Evolutionary conservation across 1,140 invertebrate species (phyloP).

Genomic region (Ganaspis sp.): DNA sequence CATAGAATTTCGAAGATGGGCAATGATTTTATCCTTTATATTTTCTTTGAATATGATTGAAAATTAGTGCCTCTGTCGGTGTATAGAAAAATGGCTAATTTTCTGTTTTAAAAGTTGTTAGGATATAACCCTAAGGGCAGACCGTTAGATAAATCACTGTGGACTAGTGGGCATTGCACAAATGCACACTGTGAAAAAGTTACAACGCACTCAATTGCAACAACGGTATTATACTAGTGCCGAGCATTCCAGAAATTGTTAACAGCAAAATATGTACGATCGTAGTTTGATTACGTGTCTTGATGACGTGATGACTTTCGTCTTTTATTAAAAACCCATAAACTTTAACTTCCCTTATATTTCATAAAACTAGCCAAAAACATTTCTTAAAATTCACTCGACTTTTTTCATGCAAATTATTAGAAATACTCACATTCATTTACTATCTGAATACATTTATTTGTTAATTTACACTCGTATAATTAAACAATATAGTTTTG

Average conservation of each 20-base stretch:
- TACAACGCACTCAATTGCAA: conserved; percentile 25
- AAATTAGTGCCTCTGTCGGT: background rate
- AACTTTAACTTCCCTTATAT: no score
- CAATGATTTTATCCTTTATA: background rate
- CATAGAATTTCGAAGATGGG: background rate
- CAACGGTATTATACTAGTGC: conserved; percentile 21
- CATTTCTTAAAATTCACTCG: no score
- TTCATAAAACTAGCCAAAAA: no score
- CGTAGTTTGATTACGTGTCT: background rate
- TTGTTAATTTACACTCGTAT: no score
- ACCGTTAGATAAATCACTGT: conserved; percentile 16
- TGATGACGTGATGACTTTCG: conserved; percentile 2
- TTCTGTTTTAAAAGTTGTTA: conserved; percentile 14
- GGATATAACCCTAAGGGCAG: conserved; percentile 1
- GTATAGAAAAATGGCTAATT: background rate
- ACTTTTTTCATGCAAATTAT: no score
- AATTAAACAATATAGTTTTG: no score
- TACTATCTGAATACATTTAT: no score
- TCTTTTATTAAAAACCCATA: background rate
- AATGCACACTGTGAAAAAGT: background rate
- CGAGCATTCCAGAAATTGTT: conserved; percentile 16
- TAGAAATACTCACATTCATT: no score
- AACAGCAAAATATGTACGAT: background rate
- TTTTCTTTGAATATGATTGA: background rate
- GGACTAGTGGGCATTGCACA: background rate